Evolutionary conservation across 2,113 vertebrate species (phyloP), one percentile per base, ranked within the genome.

Genomic region (Cinclus cinclus): DNA sequence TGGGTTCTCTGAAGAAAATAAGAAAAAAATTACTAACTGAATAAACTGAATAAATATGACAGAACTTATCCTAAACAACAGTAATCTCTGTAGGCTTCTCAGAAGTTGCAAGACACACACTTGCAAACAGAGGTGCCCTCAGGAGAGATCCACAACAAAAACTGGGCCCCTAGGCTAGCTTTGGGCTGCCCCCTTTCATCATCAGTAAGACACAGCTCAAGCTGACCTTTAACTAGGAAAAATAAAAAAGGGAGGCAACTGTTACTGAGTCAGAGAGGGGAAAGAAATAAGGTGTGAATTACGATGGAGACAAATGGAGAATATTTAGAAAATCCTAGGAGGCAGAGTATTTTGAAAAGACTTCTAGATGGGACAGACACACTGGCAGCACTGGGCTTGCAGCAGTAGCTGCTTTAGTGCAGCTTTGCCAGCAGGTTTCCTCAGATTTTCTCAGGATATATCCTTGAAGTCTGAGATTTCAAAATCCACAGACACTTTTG

Each of bases 151-250:
- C 58, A 93, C 92, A 95, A 87, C 86, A 94, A 52, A 96, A 90
- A 96, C 88, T 75, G 73, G 92, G 90, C 92, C 92, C 86, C 91
- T 91, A 92, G 92, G 94, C 93, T 96, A 94, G 73, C 90, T 97
- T 56, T 94, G 86, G 95, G 93, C 95, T 94, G 62, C 77, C 83
- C 83, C 74, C 88, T 96, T 96, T 95, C 88, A 96, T 94, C 90
- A 90, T 93, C 90, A 88, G 79, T 31, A 89, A 81, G 15, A 64
- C 83, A 84, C 86, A 93, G 88, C 83, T 92, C 76, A 75, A 69
- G 73, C 52, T 95, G 88, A 95, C 92, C 94, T 96, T 96, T 96
- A 92, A 75, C 79, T 87, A 94, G 76, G 86, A 89, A 93, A 96
- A 95, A 89, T 83, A 77, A 82, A 84, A 88, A 86, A 95, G 53